These are phyloP conservation scores for Enoplosus armatus DNA, from an alignment of 2,797 vertebrate species.

Conservation along the genomic window DNA sequence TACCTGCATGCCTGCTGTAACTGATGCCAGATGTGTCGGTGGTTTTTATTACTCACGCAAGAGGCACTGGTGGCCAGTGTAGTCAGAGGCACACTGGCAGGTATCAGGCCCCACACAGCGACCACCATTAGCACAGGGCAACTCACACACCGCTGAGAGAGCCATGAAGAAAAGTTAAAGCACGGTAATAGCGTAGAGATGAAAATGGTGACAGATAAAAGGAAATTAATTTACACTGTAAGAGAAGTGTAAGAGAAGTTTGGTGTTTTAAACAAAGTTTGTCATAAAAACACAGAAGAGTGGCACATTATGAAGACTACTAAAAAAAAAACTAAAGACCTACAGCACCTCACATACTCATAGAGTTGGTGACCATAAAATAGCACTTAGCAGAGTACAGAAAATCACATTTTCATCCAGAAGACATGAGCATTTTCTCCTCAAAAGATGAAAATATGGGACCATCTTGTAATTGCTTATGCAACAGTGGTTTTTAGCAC, in stretches of 20 bases:
- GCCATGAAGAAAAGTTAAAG: background rate
- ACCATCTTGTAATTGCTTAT: background rate
- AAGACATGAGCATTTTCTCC: background rate
- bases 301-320: background rate
- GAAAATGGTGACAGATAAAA: background rate
- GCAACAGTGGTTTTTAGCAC: background rate
- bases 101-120: slow-evolving; percentile 84
- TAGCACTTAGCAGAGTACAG: background rate
- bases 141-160: slow-evolving; percentile 84
- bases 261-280: background rate
- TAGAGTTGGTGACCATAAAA: background rate
- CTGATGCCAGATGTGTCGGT: slow-evolving; percentile 31
- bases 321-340: background rate
- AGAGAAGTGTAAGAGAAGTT: background rate
- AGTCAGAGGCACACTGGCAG: slow-evolving; percentile 89
- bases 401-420: background rate
- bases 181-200: background rate
- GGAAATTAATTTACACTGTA: background rate
- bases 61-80: slow-evolving; percentile 86
- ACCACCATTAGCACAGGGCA: slow-evolving; percentile 86
- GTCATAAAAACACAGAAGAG: background rate
- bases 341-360: background rate
- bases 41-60: slow-evolving; percentile 79
- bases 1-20: slow-evolving; percentile 4
- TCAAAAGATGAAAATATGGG: background rate